Conservation (phyloP, 2,797 vertebrate genomes). For the Pangasius djambal region DNA sequence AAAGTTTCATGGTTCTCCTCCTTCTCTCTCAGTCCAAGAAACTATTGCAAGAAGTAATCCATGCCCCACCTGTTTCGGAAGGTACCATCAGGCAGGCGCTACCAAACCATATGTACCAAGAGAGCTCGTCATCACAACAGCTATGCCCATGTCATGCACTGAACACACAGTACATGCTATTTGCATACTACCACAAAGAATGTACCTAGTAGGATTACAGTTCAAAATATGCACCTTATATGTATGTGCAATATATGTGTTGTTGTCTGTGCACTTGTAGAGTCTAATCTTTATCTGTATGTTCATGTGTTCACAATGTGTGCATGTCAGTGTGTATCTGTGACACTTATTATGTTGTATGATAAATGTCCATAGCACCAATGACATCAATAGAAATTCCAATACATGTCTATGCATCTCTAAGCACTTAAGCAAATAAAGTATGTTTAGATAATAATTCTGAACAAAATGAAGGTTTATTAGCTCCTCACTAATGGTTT, state of each 20-base stretch:
- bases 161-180: not conserved
- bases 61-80: not conserved
- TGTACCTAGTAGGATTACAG: not conserved
- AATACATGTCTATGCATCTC: not conserved
- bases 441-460: not conserved
- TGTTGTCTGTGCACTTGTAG: not conserved
- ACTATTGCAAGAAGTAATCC: not conserved
- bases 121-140: not conserved
- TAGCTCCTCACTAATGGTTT: conserved; percentile 31
- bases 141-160: not conserved
- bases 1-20: not conserved
- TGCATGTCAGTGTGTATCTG: not conserved
- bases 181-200: not conserved
- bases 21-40: not conserved
- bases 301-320: not conserved
- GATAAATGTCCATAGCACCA: not conserved
- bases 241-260: not conserved
- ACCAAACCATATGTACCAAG: not conserved
- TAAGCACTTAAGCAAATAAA: not conserved
- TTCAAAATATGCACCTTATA: not conserved
- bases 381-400: not conserved
- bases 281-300: not conserved
- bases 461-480: conserved; percentile 31
- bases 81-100: not conserved
- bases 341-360: not conserved